Conservation (phyloP, 2,888 invertebrate genomes). For the Diogma glabrata region DNA sequence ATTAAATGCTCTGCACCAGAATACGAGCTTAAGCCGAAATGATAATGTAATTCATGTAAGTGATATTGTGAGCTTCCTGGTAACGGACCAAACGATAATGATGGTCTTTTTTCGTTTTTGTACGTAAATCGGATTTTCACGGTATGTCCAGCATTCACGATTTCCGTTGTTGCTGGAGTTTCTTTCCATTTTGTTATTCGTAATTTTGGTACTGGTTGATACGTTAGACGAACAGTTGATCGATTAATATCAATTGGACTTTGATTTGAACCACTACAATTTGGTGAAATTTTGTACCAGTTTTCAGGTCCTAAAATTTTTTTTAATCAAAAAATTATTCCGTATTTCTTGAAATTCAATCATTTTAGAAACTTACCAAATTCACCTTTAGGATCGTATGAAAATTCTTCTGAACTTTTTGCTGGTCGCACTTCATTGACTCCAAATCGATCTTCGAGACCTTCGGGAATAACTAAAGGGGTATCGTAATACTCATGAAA, state of each 20-base stretch:
- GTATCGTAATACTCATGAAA: no score
- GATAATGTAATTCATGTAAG: neutral
- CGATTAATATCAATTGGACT: conserved; percentile 4
- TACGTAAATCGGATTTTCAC: neutral
- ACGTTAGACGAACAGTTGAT: no score
- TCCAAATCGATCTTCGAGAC: no score
- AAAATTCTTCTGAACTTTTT: no score
- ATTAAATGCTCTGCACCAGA: neutral
- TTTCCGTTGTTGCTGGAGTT: neutral
- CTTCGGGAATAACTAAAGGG: no score
- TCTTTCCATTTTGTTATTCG: neutral
- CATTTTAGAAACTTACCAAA: no score
- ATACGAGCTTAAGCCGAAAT: neutral
- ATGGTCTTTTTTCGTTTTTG: neutral
- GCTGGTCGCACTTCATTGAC: no score
- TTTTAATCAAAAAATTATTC: no score
- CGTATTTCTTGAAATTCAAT: no score
- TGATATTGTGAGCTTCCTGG: no score
- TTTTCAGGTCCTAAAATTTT: no score
- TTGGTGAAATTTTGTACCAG: neutral
- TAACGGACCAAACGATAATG: neutral
- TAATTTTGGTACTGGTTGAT: neutral
- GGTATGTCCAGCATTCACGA: neutral
- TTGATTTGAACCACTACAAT: neutral
- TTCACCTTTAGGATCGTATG: no score